Base-by-base conservation (phyloP, 92 coral and sea anemone species). In the Epizoanthus rinbou region DNA sequence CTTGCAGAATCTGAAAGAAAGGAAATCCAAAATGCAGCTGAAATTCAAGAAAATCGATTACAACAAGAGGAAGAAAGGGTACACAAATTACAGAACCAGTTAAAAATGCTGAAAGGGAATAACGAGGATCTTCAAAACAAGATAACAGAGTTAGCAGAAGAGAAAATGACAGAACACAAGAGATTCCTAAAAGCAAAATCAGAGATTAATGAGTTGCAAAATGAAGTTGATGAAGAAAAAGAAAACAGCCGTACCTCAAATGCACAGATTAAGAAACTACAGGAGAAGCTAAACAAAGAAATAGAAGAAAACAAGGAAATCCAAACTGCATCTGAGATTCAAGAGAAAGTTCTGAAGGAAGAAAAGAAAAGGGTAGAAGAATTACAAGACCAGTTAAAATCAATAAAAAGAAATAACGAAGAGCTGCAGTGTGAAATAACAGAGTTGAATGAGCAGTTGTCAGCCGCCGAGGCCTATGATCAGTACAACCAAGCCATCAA, bases 401-500 rank as follows among this genome's bases (percentile, higher is more conserved):
- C 86, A 47, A 90, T 86, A 59, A 87, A 86, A 53, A 53, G 57
- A 6, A 89, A 87, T 63, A 89, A 81, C 31, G 76, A 59, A 41
- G 95, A 91, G 13, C 80, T 86, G 3, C 69, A 81, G 63, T 64
- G 86, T 62, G 60, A 91, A 39, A 84, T 93, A 50, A 88, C 75
- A 16, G 95, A 93, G 21, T 74, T 93, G 23, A 92, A 93, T 60
- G 91, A 89, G 24, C 94, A 93, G 60, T 79, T 91, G 23, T 65
- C 85, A 41, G 93, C 89, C 22, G 90, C 93, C 0, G 98, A 93
- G 74, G 94, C 94, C 50, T 47, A 82, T 73, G 82, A 91, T 64
- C 87, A 91, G 53, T 89, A 93, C 87, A 92, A 86, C 57, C 93
- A 91, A 71, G 90, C 86, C 53, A 91, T 93, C 65, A 91, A 91